A percentile compares a stretch with the other conserved stretches of the same genome.
Evolutionary conservation across 1,140 invertebrate genomes (phyloP).

Genomic region (Zaprionus kolodkinae): DNA sequence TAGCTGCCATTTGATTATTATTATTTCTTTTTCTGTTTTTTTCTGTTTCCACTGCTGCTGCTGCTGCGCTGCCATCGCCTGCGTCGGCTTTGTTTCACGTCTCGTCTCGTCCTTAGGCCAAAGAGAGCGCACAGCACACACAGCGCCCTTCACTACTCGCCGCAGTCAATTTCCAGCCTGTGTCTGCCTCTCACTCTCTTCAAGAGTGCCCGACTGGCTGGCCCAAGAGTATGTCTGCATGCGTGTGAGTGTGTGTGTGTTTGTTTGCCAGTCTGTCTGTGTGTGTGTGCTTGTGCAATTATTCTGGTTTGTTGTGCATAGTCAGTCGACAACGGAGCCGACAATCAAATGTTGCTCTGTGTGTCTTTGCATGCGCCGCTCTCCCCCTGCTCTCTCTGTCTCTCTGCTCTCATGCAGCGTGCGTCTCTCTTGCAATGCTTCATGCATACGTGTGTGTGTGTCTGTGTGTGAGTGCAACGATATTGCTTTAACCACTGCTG

Average conservation of each 20-base stretch:
- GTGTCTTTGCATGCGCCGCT: constrained; percentile 51
- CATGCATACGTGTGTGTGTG: constrained; percentile 4
- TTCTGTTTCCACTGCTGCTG: constrained; percentile 18
- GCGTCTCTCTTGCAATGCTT: background rate
- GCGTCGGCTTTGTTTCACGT: constrained; percentile 19
- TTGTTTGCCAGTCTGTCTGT: constrained; percentile 38
- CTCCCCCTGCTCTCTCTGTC: background rate
- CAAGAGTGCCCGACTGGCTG: constrained; percentile 5
- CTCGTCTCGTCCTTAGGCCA: constrained; percentile 39
- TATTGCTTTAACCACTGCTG: constrained; percentile 40
- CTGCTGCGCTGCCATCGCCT: constrained; percentile 19
- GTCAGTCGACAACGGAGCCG: constrained; percentile 51
- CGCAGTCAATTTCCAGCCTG: constrained; percentile 24
- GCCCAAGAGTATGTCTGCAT: constrained; percentile 21
- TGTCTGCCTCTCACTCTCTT: constrained; percentile 22
- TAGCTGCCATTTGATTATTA: constrained; percentile 70
- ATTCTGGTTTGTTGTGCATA: constrained; percentile 76
- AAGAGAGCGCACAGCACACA: constrained; percentile 35
- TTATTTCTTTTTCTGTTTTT: constrained; percentile 47
- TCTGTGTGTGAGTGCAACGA: constrained; percentile 42
- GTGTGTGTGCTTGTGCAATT: constrained; percentile 72
- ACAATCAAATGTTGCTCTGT: constrained; percentile 73
- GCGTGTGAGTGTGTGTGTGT: constrained; percentile 8
- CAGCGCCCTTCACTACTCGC: constrained; percentile 51
- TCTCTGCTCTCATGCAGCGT: background rate